Conservation (phyloP, 1,140 invertebrate species). For the Sinonovacula constricta region DNA sequence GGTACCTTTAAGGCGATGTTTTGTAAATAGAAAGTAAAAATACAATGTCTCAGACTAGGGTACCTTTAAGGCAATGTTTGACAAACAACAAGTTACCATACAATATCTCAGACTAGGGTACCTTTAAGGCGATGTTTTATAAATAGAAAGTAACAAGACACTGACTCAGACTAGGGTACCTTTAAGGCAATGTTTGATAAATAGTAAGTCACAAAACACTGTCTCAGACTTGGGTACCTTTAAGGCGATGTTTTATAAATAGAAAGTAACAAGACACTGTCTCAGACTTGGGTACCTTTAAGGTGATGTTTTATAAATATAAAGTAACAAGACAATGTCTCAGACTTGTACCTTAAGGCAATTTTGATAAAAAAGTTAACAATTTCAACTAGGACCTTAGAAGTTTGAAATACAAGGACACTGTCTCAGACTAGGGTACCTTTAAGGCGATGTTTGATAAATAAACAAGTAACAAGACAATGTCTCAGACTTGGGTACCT, state of each 20-base stretch:
- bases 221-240: neutral
- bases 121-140: neutral
- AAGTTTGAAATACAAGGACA: neutral
- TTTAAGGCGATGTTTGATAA: neutral
- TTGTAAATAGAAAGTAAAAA: neutral
- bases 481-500: no score
- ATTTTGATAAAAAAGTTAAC: neutral
- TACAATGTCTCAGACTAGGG: neutral
- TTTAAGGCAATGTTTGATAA: neutral
- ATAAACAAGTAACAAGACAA: neutral
- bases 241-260: neutral
- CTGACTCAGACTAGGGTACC: neutral
- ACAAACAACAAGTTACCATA: no score
- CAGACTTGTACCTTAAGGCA: neutral
- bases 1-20: neutral
- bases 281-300: neutral
- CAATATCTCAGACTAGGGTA: neutral
- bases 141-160: no score
- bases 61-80: neutral
- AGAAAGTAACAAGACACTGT: no score
- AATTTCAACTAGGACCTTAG: neutral
- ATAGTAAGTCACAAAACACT: no score
- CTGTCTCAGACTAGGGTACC: neutral
- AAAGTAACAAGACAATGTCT: neutral
- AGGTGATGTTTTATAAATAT: neutral